These are phyloP conservation scores for Muschampia plurimacula DNA, from an alignment of 2,888 invertebrate genomes.

Conservation along the genomic window DNA sequence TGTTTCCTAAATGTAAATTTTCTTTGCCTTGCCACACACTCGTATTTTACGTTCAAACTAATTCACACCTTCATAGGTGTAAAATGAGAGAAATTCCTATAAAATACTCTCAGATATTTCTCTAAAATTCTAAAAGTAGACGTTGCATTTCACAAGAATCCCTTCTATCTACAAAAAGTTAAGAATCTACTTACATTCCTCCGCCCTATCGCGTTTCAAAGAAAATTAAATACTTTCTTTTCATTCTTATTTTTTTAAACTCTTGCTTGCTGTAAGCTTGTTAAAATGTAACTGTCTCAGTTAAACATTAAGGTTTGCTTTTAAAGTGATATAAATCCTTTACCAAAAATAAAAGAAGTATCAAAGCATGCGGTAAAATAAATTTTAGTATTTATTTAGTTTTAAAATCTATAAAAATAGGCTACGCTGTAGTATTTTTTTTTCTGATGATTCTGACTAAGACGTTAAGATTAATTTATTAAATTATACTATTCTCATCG, in stretches of 20 bases:
- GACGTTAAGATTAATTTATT: too few species aligned
- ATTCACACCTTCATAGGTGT: not conserved
- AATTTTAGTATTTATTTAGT: too few species aligned
- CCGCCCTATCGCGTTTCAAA: constrained; percentile 8
- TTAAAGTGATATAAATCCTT: too few species aligned
- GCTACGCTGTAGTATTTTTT: too few species aligned
- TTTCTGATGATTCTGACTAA: too few species aligned
- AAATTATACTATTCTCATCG: too few species aligned
- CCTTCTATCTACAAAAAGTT: not conserved
- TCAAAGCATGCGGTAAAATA: too few species aligned
- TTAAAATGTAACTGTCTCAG: not conserved
- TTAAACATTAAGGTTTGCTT: not conserved
- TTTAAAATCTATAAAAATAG: too few species aligned
- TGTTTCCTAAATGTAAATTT: not conserved
- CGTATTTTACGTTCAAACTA: not conserved
- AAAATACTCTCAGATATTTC: not conserved
- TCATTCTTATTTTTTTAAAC: not conserved
- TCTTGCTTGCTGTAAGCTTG: not conserved
- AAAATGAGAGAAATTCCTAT: not conserved
- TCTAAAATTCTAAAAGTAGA: not conserved
- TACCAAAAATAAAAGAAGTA: too few species aligned
- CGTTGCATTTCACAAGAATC: not conserved
- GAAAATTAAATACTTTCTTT: constrained; percentile 13
- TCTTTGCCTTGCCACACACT: not conserved
- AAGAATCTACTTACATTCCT: constrained; percentile 10